Percentiles rank a stretch among this genome's conserved stretches.
Conservation (phyloP, 2,888 invertebrate species). For the Athetis lepigone region DNA sequence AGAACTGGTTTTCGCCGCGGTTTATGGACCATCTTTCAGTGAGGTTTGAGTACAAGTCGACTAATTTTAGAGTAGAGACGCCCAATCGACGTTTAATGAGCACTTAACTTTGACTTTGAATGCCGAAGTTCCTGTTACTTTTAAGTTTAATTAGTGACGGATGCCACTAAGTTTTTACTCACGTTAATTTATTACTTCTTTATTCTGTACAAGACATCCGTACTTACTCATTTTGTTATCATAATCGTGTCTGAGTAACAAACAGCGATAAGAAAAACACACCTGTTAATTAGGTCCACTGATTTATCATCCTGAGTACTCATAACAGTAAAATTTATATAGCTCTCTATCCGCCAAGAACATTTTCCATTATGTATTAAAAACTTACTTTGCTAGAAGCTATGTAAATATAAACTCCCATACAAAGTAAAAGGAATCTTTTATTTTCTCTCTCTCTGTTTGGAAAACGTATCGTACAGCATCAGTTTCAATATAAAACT, state of each 20-base stretch:
- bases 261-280: constrained; percentile 39
- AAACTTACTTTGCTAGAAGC: neutral
- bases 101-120: constrained; percentile 63
- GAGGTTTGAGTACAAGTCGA: constrained; percentile 58
- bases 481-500: constrained; percentile 55
- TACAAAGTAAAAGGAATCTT: constrained; percentile 4
- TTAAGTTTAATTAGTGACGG: constrained; percentile 13
- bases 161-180: neutral
- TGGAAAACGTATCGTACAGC: constrained; percentile 24
- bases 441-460: constrained; percentile 21
- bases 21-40: constrained; percentile 70
- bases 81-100: constrained; percentile 64
- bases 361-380: neutral
- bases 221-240: constrained; percentile 20
- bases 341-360: constrained; percentile 8
- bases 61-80: constrained; percentile 71
- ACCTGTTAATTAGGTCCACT: constrained; percentile 32
- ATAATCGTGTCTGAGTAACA: constrained; percentile 16
- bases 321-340: constrained; percentile 18
- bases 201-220: constrained; percentile 1
- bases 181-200: constrained; percentile 2
- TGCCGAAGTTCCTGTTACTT: constrained; percentile 49
- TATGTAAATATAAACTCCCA: constrained; percentile 7
- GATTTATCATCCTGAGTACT: constrained; percentile 31
- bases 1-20: constrained; percentile 79